Percentiles rank a stretch among this genome's conserved stretches.
Evolutionary conservation across 2,888 invertebrate species (phyloP).

Genomic region (Dascillus cervinus): DNA sequence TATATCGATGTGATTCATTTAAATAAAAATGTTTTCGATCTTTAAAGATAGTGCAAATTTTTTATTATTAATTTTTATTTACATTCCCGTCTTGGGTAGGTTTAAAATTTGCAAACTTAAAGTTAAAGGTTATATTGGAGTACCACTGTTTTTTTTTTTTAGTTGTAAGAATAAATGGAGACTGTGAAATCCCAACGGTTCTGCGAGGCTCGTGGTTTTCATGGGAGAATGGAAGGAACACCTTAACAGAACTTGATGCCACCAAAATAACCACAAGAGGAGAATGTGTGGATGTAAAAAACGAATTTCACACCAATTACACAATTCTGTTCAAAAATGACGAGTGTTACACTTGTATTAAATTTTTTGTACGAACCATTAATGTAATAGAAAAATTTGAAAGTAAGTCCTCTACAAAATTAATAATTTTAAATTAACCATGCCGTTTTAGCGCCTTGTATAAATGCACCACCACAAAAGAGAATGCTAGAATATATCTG

Average conservation of each 20-base stretch:
- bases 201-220: constrained; percentile 87
- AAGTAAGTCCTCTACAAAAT: constrained; percentile 46
- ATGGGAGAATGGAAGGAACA: constrained; percentile 78
- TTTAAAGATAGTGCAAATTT: no score
- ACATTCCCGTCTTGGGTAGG: no score
- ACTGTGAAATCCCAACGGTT: constrained; percentile 69
- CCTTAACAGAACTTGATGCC: constrained; percentile 74
- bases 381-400: constrained; percentile 86
- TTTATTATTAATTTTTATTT: no score
- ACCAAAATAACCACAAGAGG: constrained; percentile 70
- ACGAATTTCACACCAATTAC: constrained; percentile 73
- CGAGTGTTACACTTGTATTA: constrained; percentile 77
- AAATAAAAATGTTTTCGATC: no score
- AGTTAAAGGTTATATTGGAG: no score
- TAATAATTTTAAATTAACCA: no score
- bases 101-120: no score
- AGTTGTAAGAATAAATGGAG: constrained; percentile 19
- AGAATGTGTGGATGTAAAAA: constrained; percentile 61
- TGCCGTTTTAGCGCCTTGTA: constrained; percentile 63
- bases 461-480: constrained; percentile 56
- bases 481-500: constrained; percentile 75
- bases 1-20: no score
- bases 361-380: constrained; percentile 74
- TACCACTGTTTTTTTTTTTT: no score
- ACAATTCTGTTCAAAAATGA: constrained; percentile 70